Conservation (phyloP, 2,113 vertebrate genomes). For the Zapornia atra region DNA sequence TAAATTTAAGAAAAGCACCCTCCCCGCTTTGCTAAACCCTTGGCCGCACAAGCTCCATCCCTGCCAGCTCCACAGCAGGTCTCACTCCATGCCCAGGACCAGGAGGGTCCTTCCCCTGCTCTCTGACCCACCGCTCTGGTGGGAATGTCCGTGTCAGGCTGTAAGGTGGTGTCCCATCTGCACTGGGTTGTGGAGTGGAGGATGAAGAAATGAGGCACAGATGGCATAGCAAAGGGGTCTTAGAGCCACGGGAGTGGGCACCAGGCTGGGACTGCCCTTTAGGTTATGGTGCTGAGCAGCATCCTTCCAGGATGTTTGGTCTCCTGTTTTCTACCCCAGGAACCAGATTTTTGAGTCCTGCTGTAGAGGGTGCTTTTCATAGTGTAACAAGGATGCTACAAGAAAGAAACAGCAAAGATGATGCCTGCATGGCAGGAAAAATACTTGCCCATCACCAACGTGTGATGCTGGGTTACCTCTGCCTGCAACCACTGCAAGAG, state of each 20-base stretch:
- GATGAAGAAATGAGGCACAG: not conserved
- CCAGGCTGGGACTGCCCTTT: not conserved
- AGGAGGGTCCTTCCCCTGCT: not conserved
- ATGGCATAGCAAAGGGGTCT: too few relatives aligned
- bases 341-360: not conserved
- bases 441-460: not conserved
- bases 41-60: not conserved
- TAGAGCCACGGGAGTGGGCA: not conserved
- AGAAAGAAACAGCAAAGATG: not conserved
- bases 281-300: not conserved
- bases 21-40: not conserved
- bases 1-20: not conserved
- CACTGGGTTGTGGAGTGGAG: fast-evolving
- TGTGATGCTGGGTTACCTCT: not conserved
- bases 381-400: fast-evolving
- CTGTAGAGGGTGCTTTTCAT: not conserved
- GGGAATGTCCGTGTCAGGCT: not conserved
- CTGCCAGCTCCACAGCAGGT: not conserved
- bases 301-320: not conserved
- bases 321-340: not conserved
- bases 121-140: fast-evolving
- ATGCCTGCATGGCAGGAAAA: not conserved
- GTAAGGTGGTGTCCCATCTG: not conserved
- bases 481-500: not conserved
- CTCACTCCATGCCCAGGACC: fast-evolving